Evolutionary conservation across 37 sponge, comb jelly and placozoan genomes (phyloP).

Genomic region (Aphrocallistes beatrix): DNA sequence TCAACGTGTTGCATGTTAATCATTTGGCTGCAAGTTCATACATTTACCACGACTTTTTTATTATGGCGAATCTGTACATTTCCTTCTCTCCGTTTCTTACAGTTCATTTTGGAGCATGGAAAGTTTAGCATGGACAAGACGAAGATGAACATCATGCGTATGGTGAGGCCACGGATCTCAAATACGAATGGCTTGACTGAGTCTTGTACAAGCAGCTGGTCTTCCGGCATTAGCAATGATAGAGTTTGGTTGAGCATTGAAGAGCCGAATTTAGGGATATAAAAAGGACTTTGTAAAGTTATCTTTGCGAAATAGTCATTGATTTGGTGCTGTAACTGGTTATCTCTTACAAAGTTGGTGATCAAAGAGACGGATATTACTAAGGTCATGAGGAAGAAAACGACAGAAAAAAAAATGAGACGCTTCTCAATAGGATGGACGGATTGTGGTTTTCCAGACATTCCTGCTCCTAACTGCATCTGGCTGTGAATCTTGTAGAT

Average conservation of each 20-base stretch:
- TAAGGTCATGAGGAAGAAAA: neutral
- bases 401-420: neutral
- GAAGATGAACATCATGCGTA: neutral
- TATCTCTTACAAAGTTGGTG: neutral
- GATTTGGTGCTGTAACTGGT: neutral
- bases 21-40: too few relatives aligned
- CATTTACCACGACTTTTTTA: too few relatives aligned
- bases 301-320: neutral
- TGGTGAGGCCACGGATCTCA: neutral
- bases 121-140: neutral
- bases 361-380: neutral
- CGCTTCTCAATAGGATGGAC: neutral
- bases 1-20: too few relatives aligned
- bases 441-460: neutral
- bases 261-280: neutral
- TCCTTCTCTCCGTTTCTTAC: too few relatives aligned
- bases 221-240: neutral
- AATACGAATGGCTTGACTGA: neutral
- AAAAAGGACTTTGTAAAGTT: neutral
- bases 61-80: too few relatives aligned
- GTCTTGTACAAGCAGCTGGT: neutral
- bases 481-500: neutral
- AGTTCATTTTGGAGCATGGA: neutral
- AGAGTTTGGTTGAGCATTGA: neutral
- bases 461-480: neutral